Percentiles rank a stretch among this genome's conserved stretches.
Evolutionary conservation across 2,888 invertebrate species (phyloP).

Genomic region (Bruchidius siliquastri): DNA sequence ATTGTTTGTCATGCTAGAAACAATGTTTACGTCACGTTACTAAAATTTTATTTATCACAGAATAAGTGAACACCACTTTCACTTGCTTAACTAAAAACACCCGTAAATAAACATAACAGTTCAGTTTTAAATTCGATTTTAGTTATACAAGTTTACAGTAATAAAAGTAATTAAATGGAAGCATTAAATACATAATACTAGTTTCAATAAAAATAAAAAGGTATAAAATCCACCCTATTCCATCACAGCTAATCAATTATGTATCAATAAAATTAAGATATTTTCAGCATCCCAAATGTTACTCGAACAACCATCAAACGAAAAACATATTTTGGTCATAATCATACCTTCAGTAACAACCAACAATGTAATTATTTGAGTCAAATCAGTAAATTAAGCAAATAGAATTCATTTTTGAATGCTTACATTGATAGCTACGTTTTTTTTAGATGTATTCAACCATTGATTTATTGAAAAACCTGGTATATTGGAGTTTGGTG

Average conservation of each 20-base stretch:
- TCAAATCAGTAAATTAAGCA: not conserved
- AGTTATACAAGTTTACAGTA: slow-evolving; percentile 13
- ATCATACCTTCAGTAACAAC: not conserved
- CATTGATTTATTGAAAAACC: too few species aligned
- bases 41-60: slow-evolving; percentile 50
- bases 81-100: slow-evolving; percentile 42
- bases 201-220: slow-evolving; percentile 22
- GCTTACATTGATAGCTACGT: too few species aligned
- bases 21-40: slow-evolving; percentile 48
- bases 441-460: too few species aligned
- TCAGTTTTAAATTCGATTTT: slow-evolving; percentile 36
- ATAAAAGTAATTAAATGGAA: slow-evolving; percentile 21
- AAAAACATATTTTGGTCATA: not conserved
- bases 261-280: slow-evolving; percentile 6
- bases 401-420: too few species aligned
- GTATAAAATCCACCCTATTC: slow-evolving; percentile 25
- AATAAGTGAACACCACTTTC: slow-evolving; percentile 48
- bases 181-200: slow-evolving; percentile 34
- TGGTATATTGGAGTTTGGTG: too few species aligned
- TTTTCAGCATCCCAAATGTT: not conserved
- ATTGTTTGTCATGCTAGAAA: slow-evolving; percentile 47
- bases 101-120: slow-evolving; percentile 41
- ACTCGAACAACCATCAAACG: not conserved
- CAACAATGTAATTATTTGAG: not conserved
- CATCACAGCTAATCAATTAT: slow-evolving; percentile 34